Conservation (phyloP, 2,797 vertebrate species). For the Mergus octosetaceus region DNA sequence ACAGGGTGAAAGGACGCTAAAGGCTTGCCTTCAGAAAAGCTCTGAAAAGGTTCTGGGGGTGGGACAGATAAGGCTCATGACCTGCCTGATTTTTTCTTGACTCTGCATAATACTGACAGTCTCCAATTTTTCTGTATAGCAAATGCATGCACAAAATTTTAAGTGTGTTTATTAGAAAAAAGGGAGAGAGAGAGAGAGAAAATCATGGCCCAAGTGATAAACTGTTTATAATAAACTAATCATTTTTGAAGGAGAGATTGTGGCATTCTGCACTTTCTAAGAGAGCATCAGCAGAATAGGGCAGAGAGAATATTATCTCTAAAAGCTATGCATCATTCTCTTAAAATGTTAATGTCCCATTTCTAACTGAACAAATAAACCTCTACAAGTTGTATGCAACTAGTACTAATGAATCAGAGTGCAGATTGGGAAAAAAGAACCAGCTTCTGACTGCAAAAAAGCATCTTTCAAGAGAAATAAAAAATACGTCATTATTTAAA, state of each 20-base stretch:
- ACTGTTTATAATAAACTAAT: conserved; percentile 58
- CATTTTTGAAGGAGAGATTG: conserved; percentile 40
- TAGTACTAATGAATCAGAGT: conserved; percentile 71
- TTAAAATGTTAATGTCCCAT: conserved; percentile 78
- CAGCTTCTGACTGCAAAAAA: conserved; percentile 47
- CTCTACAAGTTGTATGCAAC: conserved; percentile 66
- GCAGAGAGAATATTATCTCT: conserved; percentile 71
- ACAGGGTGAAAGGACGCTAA: background rate
- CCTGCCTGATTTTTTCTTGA: background rate
- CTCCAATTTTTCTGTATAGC: background rate
- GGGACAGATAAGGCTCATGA: background rate
- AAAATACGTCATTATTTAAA: conserved; percentile 76
- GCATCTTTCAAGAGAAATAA: conserved; percentile 59
- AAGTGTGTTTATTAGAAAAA: background rate
- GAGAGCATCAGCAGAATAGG: conserved; percentile 43
- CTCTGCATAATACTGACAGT: background rate
- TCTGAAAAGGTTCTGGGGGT: background rate
- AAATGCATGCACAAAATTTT: background rate
- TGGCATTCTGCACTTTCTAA: conserved; percentile 52
- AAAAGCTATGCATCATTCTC: conserved; percentile 74
- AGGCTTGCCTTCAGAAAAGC: background rate
- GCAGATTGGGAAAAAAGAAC: conserved; percentile 59
- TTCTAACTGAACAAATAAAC: conserved; percentile 77
- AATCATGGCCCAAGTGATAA: conserved; percentile 34
- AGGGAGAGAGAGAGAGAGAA: background rate